Evolutionary conservation across 2,797 vertebrate species (phyloP).

Genomic region (Petrocephalus sullivani): DNA sequence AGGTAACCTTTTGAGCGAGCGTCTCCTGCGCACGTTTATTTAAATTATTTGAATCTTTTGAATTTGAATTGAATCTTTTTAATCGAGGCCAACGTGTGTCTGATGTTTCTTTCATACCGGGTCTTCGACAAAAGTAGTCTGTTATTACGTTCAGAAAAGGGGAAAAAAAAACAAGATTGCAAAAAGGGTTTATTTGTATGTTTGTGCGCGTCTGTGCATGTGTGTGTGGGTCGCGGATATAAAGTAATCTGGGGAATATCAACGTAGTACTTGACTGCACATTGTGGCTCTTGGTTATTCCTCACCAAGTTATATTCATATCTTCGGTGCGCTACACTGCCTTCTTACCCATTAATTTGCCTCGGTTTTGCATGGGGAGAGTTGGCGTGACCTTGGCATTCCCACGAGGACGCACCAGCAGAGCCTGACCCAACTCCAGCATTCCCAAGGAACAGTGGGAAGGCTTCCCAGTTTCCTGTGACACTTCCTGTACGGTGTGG

Average conservation of each 20-base stretch:
- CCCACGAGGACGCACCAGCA: background rate
- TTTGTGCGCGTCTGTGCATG: background rate
- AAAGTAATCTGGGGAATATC: background rate
- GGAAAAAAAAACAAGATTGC: background rate
- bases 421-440: background rate
- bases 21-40: background rate
- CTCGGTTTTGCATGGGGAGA: background rate
- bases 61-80: conserved; percentile 1
- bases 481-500: background rate
- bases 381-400: background rate
- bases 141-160: background rate
- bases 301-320: background rate
- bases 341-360: background rate
- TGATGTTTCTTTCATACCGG: background rate
- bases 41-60: background rate
- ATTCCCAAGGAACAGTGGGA: background rate
- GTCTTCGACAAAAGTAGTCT: conserved; percentile 4
- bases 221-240: background rate
- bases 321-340: background rate
- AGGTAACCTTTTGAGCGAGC: background rate
- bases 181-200: background rate
- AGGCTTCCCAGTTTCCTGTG: background rate
- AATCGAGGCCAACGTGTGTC: background rate
- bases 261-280: background rate
- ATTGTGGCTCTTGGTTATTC: background rate